Evolutionary conservation across 23 tunicate genomes (phyloP).

Genomic region (Ciona savignyi): DNA sequence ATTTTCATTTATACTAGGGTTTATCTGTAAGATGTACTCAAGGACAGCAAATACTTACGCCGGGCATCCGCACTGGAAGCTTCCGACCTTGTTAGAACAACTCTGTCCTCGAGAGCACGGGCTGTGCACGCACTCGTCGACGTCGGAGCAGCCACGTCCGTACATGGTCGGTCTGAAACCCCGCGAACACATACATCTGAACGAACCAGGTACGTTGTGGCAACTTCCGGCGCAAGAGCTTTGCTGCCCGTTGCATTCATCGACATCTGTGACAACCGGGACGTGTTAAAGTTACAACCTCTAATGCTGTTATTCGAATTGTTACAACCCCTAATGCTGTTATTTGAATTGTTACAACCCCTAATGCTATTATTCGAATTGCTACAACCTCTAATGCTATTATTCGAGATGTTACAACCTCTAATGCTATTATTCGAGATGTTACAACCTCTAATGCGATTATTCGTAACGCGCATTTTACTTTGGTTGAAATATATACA

Average conservation of each 20-base stretch:
- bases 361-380: too few species aligned
- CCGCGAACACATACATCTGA: slow-evolving; percentile 57
- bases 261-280: slow-evolving; percentile 43
- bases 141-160: slow-evolving; percentile 70
- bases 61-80: slow-evolving; percentile 76
- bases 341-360: neutral
- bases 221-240: slow-evolving; percentile 51
- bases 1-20: too few species aligned
- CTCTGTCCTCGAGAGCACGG: slow-evolving; percentile 75
- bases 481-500: too few species aligned
- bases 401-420: too few species aligned
- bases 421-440: too few species aligned
- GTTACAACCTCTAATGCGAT: too few species aligned
- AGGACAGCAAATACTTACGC: slow-evolving; percentile 13
- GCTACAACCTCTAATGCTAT: too few species aligned
- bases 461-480: too few species aligned
- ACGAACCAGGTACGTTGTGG: slow-evolving; percentile 76
- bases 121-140: slow-evolving; percentile 79
- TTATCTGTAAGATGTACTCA: too few species aligned
- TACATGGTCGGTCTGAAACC: slow-evolving; percentile 53
- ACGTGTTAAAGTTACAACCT: neutral
- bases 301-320: neutral
- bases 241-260: slow-evolving; percentile 57
- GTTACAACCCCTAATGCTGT: too few species aligned
- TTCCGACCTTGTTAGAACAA: slow-evolving; percentile 69